Base-by-base conservation (phyloP, 2,888 invertebrate species). In the Dinocampus coccinellae region DNA sequence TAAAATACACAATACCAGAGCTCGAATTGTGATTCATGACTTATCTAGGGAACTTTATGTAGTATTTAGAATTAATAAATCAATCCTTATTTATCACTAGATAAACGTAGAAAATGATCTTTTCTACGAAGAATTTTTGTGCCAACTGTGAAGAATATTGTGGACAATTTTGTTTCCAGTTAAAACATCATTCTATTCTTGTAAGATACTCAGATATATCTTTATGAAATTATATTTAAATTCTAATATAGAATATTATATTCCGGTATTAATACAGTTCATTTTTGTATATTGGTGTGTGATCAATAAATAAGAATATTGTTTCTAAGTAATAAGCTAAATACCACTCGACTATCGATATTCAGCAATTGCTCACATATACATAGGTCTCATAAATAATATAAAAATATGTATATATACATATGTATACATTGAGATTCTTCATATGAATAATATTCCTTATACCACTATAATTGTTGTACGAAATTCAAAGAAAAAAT, bases 281-380 rank as follows among this genome's bases (percentile, higher is more conserved):
- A 85, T 87, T 87, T 87, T 87, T 87, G 87, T 87, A 87, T 87
- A 87, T 87, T 87, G 87, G 87, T 87, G 87, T 87, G 87, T 86
- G 87, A 87, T 87, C 84, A 87, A 87, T 87, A 86, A 85, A 87
- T 86, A 87, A 86, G 85, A 83, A 85, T 87, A 87, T 87, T 87
- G 86, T 87, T 87, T 87, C 79, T 86, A 87, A 86, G 84, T 82
- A 86, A 65, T 20, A 47, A 47, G 42, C 16, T 16, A 47, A 47
- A 47, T 47, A n/a, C n/a, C n/a, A n/a, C n/a, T n/a, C n/a, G n/a
- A n/a, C n/a, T n/a, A n/a, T n/a, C n/a, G n/a, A n/a, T n/a, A n/a
- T n/a, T n/a, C n/a, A n/a, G n/a, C n/a, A n/a, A n/a, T n/a, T n/a
- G n/a, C n/a, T n/a, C n/a, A n/a, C n/a, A n/a, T n/a, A n/a, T n/a